A percentile compares a stretch with the other conserved stretches of the same genome.
These are phyloP conservation scores for Poecile atricapillus DNA, from an alignment of 2,113 vertebrate species.

Conservation along the genomic window DNA sequence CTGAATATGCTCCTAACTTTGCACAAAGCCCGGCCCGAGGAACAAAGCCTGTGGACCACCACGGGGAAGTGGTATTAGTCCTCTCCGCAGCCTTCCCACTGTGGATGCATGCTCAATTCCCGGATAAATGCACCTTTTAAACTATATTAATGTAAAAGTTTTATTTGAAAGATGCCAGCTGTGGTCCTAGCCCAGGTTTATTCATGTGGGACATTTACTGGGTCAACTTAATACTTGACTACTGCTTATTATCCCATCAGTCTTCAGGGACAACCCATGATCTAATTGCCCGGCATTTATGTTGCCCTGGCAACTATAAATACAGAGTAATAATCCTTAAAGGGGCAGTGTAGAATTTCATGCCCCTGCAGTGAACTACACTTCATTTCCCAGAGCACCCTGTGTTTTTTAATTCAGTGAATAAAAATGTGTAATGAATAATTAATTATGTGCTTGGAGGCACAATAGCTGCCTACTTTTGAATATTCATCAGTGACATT, in stretches of 20 bases:
- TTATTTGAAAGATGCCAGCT: slow-evolving; percentile 83
- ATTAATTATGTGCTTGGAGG: slow-evolving; percentile 87
- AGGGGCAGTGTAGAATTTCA: slow-evolving; percentile 83
- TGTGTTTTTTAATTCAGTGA: slow-evolving; percentile 87
- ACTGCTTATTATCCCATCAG: slow-evolving; percentile 88
- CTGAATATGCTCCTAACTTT: background rate
- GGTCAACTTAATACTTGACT: slow-evolving; percentile 89
- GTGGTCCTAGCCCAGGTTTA: slow-evolving; percentile 80
- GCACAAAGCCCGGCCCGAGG: background rate
- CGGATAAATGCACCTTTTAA: slow-evolving; percentile 71
- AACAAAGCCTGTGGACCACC: background rate
- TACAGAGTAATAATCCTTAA: slow-evolving; percentile 85
- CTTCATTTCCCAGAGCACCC: slow-evolving; percentile 85
- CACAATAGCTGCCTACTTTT: slow-evolving; percentile 87
- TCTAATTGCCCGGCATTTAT: slow-evolving; percentile 88
- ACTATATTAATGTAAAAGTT: slow-evolving; percentile 77
- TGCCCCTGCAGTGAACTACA: slow-evolving; percentile 80
- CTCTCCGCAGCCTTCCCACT: background rate
- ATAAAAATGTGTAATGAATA: slow-evolving; percentile 89
- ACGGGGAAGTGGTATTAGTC: slow-evolving; percentile 9
- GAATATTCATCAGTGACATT: slow-evolving; percentile 87
- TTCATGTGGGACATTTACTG: slow-evolving; percentile 83
- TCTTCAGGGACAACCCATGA: slow-evolving; percentile 85
- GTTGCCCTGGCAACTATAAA: slow-evolving; percentile 86
- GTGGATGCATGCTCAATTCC: slow-evolving; percentile 46